phyloP scores from a whole-genome alignment of 2,113 vertebrate genomes.

The Hassar affinis region DNA sequence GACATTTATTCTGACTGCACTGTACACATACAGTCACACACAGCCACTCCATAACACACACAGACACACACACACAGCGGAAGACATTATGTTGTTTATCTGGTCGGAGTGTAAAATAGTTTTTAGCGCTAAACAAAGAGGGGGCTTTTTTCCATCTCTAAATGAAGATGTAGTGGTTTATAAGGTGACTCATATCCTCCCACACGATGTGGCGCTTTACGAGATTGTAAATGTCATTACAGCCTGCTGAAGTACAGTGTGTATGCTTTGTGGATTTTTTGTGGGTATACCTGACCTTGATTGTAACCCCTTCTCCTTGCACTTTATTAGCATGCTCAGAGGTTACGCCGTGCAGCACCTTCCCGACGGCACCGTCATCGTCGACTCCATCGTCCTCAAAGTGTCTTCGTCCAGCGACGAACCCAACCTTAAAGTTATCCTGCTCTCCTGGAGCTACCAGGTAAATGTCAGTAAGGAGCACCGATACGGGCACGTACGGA shows the following conservation, averaged over 20 bases:
- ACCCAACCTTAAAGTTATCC: conserved; percentile 83
- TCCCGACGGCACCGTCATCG: conserved; percentile 89
- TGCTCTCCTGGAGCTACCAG: conserved; percentile 98
- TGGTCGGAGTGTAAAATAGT: background rate
- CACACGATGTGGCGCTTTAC: background rate
- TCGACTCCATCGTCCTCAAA: conserved; percentile 96
- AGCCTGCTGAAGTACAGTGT: background rate
- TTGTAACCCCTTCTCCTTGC: background rate
- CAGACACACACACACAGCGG: too few relatives aligned
- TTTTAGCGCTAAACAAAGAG: background rate
- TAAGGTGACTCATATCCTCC: conserved; percentile 40
- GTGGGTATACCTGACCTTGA: background rate
- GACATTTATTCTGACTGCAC: background rate
- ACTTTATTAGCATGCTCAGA: conserved; percentile 77
- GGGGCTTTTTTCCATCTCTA: background rate
- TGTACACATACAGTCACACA: background rate
- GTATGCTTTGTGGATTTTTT: conserved; percentile 14
- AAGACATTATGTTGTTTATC: background rate
- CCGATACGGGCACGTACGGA: background rate
- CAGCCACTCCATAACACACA: too few relatives aligned
- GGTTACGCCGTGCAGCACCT: conserved; percentile 92
- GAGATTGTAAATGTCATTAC: conserved; percentile 35
- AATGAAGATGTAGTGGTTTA: conserved; percentile 23
- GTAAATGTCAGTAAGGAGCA: conserved; percentile 60
- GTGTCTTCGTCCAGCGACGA: conserved; percentile 87